These are phyloP conservation scores for Nasonia vitripennis DNA, from an alignment of 1,140 invertebrate species.

Conservation along the genomic window DNA sequence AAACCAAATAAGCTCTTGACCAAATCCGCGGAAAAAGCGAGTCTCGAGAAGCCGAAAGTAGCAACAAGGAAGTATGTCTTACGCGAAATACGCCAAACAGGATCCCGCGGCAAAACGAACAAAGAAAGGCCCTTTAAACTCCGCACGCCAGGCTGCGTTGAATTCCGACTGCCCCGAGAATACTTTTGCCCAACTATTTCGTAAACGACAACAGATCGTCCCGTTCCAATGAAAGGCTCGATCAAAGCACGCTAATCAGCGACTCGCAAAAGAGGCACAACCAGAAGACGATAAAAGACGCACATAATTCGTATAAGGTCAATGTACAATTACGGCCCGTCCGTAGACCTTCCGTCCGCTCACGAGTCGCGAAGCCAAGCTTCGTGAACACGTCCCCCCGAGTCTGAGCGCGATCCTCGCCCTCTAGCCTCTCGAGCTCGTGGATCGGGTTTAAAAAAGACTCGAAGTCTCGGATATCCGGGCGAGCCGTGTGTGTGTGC, in stretches of 20 bases:
- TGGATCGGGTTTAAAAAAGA: slow-evolving; percentile 28
- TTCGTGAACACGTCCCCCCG: too few relatives aligned
- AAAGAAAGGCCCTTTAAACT: slow-evolving; percentile 42
- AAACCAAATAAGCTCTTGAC: neutral
- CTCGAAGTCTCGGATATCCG: slow-evolving; percentile 31
- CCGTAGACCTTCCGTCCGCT: neutral
- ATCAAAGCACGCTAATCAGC: neutral
- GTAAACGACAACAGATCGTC: neutral
- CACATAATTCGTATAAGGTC: slow-evolving; percentile 37
- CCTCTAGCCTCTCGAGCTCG: neutral
- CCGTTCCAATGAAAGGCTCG: too few relatives aligned
- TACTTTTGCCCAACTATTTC: neutral
- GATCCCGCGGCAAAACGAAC: slow-evolving; percentile 17
- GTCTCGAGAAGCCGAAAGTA: neutral
- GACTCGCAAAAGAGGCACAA: neutral
- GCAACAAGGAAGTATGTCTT: neutral
- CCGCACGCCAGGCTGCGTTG: neutral
- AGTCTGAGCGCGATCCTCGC: neutral
- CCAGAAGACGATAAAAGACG: slow-evolving; percentile 15
- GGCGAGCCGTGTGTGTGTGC: slow-evolving; percentile 7
- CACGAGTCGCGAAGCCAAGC: neutral
- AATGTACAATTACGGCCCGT: slow-evolving; percentile 33
- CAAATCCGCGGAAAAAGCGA: neutral
- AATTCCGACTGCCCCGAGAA: neutral
- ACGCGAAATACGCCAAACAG: neutral